These are phyloP conservation scores for Zygothrica quintamaculata DNA, from an alignment of 2,888 invertebrate species.

Conservation along the genomic window DNA sequence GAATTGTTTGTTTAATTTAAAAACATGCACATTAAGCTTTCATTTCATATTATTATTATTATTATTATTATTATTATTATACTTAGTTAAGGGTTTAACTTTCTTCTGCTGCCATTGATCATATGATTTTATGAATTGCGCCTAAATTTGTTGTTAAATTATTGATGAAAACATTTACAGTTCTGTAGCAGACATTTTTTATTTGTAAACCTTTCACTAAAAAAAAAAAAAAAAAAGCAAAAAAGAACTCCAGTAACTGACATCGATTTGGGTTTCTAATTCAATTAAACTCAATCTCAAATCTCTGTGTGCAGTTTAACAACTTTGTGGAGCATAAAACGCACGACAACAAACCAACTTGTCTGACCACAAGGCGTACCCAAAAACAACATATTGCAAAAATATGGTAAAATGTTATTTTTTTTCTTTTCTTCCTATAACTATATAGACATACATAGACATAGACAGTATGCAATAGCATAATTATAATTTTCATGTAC, in stretches of 20 bases:
- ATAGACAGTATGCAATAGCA: constrained; percentile 41
- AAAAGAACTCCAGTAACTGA: constrained; percentile 50
- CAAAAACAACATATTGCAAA: constrained; percentile 35
- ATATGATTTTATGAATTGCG: no score
- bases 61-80: no score
- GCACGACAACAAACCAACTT: constrained; percentile 62
- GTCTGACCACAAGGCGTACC: constrained; percentile 55
- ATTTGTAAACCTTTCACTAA: no score
- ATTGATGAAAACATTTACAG: no score
- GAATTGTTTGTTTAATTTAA: constrained; percentile 45
- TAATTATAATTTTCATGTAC: constrained; percentile 76
- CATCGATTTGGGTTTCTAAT: constrained; percentile 75
- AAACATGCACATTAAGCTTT: constrained; percentile 54
- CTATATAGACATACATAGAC: neutral
- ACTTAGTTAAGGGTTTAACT: no score
- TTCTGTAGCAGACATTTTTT: no score
- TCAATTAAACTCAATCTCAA: constrained; percentile 74
- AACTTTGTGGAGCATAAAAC: constrained; percentile 76
- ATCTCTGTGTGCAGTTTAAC: constrained; percentile 51
- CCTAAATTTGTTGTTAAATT: no score
- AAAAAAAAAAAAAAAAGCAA: no score
- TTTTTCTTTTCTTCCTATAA: no score
- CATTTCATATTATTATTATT: no score
- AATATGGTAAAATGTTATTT: constrained; percentile 3
- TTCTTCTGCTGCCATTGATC: constrained; percentile 33